Percentiles rank a stretch among this genome's conserved stretches.
phyloP scores from a whole-genome alignment of 2,888 invertebrate species.

The Aromia moschata region DNA sequence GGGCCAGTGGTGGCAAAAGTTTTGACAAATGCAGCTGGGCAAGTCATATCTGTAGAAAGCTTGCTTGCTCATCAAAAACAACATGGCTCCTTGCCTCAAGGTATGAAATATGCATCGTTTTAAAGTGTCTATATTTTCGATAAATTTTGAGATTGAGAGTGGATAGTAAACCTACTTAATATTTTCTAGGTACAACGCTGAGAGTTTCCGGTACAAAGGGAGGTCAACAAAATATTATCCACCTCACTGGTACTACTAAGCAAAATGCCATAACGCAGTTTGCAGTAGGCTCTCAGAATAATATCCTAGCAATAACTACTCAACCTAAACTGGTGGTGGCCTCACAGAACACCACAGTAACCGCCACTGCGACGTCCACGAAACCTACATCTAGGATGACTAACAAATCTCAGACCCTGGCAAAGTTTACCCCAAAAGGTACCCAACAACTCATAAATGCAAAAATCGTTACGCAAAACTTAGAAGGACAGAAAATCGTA shows the following conservation, averaged over 20 bases:
- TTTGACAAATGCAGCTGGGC: conserved; percentile 73
- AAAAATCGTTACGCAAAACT: conserved; percentile 60
- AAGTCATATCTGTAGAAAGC: conserved; percentile 70
- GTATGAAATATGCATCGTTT: no score
- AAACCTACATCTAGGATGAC: conserved; percentile 38
- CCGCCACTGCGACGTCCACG: conserved; percentile 47
- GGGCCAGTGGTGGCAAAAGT: conserved; percentile 76
- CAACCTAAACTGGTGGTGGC: conserved; percentile 60
- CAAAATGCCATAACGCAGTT: conserved; percentile 61
- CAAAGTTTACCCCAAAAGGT: conserved; percentile 58
- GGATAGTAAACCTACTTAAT: background rate
- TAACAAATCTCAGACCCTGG: conserved; percentile 46
- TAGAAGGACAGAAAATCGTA: conserved; percentile 53
- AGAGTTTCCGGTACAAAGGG: conserved; percentile 63
- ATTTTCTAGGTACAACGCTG: conserved; percentile 60
- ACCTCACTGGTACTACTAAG: conserved; percentile 62
- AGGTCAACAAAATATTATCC: conserved; percentile 65
- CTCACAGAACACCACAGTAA: conserved; percentile 51
- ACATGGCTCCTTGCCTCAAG: conserved; percentile 64
- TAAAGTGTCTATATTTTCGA: no score
- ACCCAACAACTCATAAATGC: conserved; percentile 64
- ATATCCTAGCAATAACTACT: conserved; percentile 59
- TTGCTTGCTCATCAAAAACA: conserved; percentile 67
- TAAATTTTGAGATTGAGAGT: background rate
- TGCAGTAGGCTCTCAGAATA: conserved; percentile 66